Percentiles rank a stretch among this genome's conserved stretches.
Conservation (phyloP, 2,888 invertebrate species). For the Yponomeuta plumbellus region DNA sequence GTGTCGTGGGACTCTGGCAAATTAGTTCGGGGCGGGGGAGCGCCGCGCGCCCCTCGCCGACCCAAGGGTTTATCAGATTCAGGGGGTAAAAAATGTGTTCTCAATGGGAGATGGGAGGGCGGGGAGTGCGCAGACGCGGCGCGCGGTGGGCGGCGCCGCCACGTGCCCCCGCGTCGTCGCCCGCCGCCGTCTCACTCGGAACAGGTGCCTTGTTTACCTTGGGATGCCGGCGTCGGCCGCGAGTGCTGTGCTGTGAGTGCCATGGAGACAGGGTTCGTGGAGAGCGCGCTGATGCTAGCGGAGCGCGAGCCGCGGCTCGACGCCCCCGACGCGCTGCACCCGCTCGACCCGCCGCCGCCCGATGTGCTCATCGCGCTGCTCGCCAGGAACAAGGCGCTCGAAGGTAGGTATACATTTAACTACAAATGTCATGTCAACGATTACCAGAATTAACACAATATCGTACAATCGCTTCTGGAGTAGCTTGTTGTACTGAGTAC, state of each 20-base stretch:
- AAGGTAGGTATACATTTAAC: constrained; percentile 79
- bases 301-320: constrained; percentile 50
- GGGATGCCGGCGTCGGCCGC: constrained; percentile 10
- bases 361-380: constrained; percentile 90
- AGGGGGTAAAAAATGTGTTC: constrained; percentile 74
- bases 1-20: constrained; percentile 74
- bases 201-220: constrained; percentile 8
- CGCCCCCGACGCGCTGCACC: constrained; percentile 55
- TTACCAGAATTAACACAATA: too few species aligned
- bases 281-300: constrained; percentile 22
- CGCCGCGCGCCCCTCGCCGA: constrained; percentile 40
- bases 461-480: too few species aligned
- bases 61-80: constrained; percentile 71
- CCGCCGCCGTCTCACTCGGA: constrained; percentile 30
- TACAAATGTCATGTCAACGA: too few species aligned
- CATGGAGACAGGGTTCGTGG: constrained; percentile 46
- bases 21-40: constrained; percentile 77
- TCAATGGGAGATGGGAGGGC: constrained; percentile 66
- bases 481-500: too few species aligned
- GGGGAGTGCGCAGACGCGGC: constrained; percentile 42
- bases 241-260: constrained; percentile 29
- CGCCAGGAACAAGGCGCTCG: constrained; percentile 90
- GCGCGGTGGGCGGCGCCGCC: constrained; percentile 67
- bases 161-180: constrained; percentile 48
- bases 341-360: constrained; percentile 81